A percentile compares a stretch with the other conserved stretches of the same genome.
These are phyloP conservation scores for Nannobrachium achirus DNA, from an alignment of 2,113 vertebrate genomes.

Conservation along the genomic window DNA sequence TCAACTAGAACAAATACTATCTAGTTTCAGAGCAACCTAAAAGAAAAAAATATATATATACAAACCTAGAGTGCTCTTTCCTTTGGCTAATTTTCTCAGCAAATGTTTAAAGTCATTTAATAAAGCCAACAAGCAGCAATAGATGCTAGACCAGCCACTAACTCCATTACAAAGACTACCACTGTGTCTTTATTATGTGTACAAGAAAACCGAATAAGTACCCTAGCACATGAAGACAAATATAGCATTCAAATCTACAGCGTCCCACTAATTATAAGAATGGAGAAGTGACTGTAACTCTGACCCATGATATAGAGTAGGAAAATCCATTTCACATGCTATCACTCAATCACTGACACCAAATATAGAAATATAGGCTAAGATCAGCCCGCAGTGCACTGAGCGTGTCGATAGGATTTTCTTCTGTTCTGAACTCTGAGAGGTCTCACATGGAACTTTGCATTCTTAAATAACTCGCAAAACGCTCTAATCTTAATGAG, in stretches of 20 bases:
- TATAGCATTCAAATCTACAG: slow-evolving; percentile 14
- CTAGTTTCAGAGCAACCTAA: slow-evolving; percentile 13
- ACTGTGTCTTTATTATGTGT: slow-evolving; percentile 9
- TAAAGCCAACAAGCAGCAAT: slow-evolving; percentile 20
- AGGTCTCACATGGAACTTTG: slow-evolving; percentile 81
- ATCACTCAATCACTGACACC: slow-evolving; percentile 78
- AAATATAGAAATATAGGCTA: slow-evolving; percentile 75
- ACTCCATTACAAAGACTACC: neutral
- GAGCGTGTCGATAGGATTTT: slow-evolving; percentile 78
- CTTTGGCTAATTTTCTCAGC: neutral
- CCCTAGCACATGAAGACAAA: slow-evolving; percentile 34
- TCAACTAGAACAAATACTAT: slow-evolving; percentile 31
- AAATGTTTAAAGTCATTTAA: slow-evolving; percentile 12
- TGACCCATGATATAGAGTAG: slow-evolving; percentile 42
- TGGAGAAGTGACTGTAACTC: slow-evolving; percentile 51
- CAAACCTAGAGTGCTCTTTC: slow-evolving; percentile 36
- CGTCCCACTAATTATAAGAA: slow-evolving; percentile 30
- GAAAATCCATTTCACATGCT: slow-evolving; percentile 67
- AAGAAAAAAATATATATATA: slow-evolving; percentile 35
- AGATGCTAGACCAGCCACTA: neutral
- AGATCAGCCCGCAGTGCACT: slow-evolving; percentile 75
- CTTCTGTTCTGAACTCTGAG: slow-evolving; percentile 76
- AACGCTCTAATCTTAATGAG: slow-evolving; percentile 86
- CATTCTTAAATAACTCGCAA: slow-evolving; percentile 84
- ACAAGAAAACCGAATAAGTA: slow-evolving; percentile 3